Evolutionary conservation across 2,113 vertebrate genomes (phyloP).

Genomic region (Nothobranchius kuhntae): DNA sequence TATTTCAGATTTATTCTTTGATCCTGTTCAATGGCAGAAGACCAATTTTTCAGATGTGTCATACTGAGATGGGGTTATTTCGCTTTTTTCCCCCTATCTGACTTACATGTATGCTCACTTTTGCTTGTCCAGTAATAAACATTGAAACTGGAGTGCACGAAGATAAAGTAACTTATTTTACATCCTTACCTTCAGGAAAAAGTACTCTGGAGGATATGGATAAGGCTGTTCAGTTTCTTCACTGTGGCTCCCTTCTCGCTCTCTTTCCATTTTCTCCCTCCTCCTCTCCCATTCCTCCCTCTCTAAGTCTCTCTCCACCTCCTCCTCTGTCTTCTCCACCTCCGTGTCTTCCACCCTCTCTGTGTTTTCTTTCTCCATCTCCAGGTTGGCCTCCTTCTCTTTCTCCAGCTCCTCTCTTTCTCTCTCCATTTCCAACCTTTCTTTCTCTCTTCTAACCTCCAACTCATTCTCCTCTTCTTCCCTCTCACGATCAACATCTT

Average conservation of each 20-base stretch:
- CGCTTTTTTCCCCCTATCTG: background rate
- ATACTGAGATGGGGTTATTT: background rate
- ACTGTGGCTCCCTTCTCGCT: slow-evolving; percentile 45
- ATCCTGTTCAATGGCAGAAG: too few species aligned
- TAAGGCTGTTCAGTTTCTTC: slow-evolving; percentile 55
- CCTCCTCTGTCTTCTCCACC: slow-evolving; percentile 2
- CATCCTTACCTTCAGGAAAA: slow-evolving; percentile 71
- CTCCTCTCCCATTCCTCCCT: slow-evolving; percentile 57
- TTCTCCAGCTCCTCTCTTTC: slow-evolving; percentile 45
- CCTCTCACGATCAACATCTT: slow-evolving; percentile 63
- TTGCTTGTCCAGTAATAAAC: background rate
- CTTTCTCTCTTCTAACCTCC: slow-evolving; percentile 48
- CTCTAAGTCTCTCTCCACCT: slow-evolving; percentile 29
- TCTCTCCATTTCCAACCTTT: slow-evolving; percentile 60
- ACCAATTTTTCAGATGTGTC: background rate
- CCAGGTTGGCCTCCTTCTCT: slow-evolving; percentile 31
- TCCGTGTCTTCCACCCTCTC: slow-evolving; percentile 28
- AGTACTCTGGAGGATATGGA: slow-evolving; percentile 66
- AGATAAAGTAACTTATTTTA: background rate
- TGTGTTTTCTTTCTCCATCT: background rate
- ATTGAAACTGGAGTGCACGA: background rate
- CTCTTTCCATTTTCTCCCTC: slow-evolving; percentile 61
- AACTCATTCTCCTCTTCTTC: slow-evolving; percentile 49
- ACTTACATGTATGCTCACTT: background rate
- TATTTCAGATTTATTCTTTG: too few species aligned